Base-by-base conservation (phyloP, 2,113 vertebrate genomes). In the Spheniscus mendiculus region DNA sequence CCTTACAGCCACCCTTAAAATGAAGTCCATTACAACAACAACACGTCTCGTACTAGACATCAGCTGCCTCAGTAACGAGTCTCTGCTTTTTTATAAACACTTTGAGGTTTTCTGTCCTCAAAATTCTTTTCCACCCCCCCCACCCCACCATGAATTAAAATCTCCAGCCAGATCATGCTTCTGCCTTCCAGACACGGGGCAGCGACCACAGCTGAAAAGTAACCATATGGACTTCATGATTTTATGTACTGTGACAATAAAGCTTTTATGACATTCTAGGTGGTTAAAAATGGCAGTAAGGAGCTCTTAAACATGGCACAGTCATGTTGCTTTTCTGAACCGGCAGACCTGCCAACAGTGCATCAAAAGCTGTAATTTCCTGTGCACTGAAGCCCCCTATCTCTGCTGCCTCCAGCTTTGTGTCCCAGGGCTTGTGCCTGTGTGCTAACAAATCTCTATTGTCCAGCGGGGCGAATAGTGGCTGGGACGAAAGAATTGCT, bases 341-440 rank as follows among this genome's bases (percentile, higher is more conserved):
- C 98, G 88, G 98, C 97, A 97, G 98, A 98, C 98, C 99, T 98
- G 97, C 98, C 98, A 98, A 98, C 97, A 98, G 98, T 98, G 99
- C 98, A 99, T 99, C 98, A 98, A 99, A 99, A 98, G 98, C 99
- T 97, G 98, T 99, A 98, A 99, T 99, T 99, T 99, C 99, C 99
- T 99, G 99, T 99, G 98, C 97, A 95, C 98, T 97, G 98, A 98
- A 97, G 98, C 97, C 98, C 92, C 95, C 98, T 98, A 97, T 97
- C 98, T 98, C 98, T 97, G 97, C 98, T 98, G 98, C 98, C 97
- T 94, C 94, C 91, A 98, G 98, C 99, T 99, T 99, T 99, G 99
- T 99, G 98, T 99, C 98, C 98, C 98, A 98, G 96, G 98, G 98
- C 98, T 98, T 98, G 98, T 98, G 98, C 98, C 99, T 98, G 98